Evolutionary conservation across 1,140 invertebrate genomes (phyloP).

Genomic region (Pectinophora gossypiella): DNA sequence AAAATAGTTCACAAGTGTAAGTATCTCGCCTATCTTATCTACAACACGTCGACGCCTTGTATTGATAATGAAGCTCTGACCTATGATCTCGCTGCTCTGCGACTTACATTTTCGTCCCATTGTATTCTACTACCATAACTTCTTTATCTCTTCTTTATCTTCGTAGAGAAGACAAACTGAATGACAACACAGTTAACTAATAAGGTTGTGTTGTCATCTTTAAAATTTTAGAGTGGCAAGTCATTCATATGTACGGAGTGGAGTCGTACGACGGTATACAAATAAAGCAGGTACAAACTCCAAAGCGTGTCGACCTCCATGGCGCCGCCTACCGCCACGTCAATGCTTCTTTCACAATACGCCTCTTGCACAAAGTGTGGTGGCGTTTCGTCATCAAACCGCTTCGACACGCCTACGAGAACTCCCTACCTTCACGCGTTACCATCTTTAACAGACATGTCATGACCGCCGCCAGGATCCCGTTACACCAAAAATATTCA

Average conservation of each 20-base stretch:
- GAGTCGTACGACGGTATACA: not conserved
- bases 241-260: not conserved
- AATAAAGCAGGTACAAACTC: not conserved
- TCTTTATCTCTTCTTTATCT: too few species aligned
- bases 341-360: constrained; percentile 62
- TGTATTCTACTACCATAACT: too few species aligned
- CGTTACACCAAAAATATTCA: not conserved
- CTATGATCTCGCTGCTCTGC: too few species aligned
- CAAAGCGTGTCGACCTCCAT: constrained; percentile 18
- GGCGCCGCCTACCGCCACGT: constrained; percentile 35
- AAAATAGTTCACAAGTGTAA: constrained; percentile 27
- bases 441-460: not conserved
- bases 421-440: constrained; percentile 15
- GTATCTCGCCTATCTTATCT: constrained; percentile 4
- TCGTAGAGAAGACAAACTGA: too few species aligned
- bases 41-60: not conserved
- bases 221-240: too few species aligned
- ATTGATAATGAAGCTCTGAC: too few species aligned
- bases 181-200: too few species aligned
- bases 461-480: not conserved
- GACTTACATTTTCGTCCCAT: too few species aligned
- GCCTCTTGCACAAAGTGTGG: constrained; percentile 46
- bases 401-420: constrained; percentile 47
- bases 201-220: too few species aligned
- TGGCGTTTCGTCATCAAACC: constrained; percentile 49